Evolutionary conservation across 2,113 vertebrate genomes (phyloP).

Genomic region (Oenanthe oenanthe): DNA sequence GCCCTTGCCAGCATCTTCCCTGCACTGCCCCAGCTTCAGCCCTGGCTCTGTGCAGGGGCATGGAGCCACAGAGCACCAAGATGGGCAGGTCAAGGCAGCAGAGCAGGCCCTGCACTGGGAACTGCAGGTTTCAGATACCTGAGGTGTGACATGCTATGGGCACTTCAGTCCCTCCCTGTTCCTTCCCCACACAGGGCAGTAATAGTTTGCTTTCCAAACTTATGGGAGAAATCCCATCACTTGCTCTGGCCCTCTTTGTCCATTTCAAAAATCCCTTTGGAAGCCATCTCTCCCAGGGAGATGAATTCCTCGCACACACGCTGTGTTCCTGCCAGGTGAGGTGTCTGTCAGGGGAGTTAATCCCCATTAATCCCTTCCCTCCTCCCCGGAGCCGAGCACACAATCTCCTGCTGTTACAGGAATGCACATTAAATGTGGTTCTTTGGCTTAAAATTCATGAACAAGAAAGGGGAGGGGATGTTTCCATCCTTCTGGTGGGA

Average conservation of each 20-base stretch:
- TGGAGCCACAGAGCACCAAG: neutral
- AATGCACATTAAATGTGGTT: neutral
- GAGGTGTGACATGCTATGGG: neutral
- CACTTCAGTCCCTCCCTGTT: neutral
- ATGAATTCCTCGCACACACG: rapidly evolving
- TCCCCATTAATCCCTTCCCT: neutral
- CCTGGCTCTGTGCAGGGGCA: neutral
- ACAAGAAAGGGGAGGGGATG: neutral
- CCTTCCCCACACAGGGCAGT: neutral
- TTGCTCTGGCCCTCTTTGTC: neutral
- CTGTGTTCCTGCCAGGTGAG: neutral
- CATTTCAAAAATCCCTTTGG: neutral
- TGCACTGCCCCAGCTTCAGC: neutral
- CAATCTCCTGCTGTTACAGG: neutral
- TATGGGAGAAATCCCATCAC: neutral
- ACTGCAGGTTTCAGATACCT: neutral
- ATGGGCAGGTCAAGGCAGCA: neutral
- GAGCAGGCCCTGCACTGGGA: neutral
- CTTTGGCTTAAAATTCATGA: neutral
- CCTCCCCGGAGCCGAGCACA: neutral
- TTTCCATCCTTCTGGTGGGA: neutral
- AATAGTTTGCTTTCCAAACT: neutral
- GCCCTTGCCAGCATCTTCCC: neutral
- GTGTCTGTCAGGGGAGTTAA: neutral
- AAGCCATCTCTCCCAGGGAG: neutral